Evolutionary conservation across 2,797 vertebrate genomes (phyloP).

Genomic region (Coregonus ussuriensis): DNA sequence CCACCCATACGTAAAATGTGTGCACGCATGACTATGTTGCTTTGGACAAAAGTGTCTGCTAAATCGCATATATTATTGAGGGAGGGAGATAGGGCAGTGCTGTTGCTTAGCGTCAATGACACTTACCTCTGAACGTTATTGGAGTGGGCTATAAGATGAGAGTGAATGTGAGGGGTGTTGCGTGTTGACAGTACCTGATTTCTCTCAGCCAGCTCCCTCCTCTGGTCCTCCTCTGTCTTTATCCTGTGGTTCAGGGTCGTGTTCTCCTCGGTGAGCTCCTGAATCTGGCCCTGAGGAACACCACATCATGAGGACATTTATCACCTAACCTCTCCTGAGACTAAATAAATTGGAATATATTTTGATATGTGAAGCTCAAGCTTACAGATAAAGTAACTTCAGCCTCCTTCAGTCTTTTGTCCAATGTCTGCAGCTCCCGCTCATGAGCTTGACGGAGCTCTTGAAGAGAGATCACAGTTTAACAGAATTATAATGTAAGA

Average conservation of each 20-base stretch:
- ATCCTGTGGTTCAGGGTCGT: constrained; percentile 82
- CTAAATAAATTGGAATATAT: too few species aligned
- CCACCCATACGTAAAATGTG: not conserved
- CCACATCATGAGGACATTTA: not conserved
- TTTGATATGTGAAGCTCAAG: not conserved
- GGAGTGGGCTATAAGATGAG: constrained; percentile 21
- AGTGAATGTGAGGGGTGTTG: not conserved
- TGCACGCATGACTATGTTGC: too few species aligned
- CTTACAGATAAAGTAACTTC: constrained; percentile 83
- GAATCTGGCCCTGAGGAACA: constrained; percentile 80
- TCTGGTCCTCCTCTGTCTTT: constrained; percentile 78
- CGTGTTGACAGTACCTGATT: constrained; percentile 65
- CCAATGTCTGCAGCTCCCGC: constrained; percentile 79
- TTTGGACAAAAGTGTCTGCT: not conserved
- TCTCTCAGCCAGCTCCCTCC: constrained; percentile 78
- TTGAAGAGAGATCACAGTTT: constrained; percentile 60
- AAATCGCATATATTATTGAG: not conserved
- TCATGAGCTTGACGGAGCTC: constrained; percentile 82
- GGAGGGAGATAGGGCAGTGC: not conserved
- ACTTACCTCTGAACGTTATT: too few species aligned
- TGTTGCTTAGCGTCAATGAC: not conserved
- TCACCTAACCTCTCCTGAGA: not conserved
- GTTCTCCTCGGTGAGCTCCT: constrained; percentile 83
- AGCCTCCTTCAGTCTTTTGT: constrained; percentile 74
- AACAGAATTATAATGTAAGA: not conserved